These are phyloP conservation scores for Athalia circularis DNA, from an alignment of 2,888 invertebrate genomes.

Conservation along the genomic window DNA sequence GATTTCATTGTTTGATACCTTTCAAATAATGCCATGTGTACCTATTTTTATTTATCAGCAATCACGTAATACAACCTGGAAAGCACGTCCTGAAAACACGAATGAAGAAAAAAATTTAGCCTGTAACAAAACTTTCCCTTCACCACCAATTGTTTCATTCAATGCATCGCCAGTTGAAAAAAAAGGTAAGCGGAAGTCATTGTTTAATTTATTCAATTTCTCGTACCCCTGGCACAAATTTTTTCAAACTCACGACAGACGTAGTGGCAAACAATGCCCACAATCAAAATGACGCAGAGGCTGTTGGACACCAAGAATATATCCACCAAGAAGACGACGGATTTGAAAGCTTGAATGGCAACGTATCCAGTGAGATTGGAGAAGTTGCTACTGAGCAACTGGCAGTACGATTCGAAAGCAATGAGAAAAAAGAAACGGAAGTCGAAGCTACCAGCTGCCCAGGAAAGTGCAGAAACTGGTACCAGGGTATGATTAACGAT, in stretches of 20 bases:
- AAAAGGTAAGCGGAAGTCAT: no score
- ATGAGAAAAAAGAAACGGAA: constrained; percentile 5
- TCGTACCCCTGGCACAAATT: not conserved
- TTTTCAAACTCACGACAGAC: not conserved
- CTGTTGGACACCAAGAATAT: constrained; percentile 27
- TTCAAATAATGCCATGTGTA: not conserved
- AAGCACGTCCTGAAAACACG: not conserved
- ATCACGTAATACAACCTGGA: not conserved
- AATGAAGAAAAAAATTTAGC: not conserved
- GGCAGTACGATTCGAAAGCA: not conserved
- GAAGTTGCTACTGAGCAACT: constrained; percentile 67
- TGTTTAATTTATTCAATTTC: not conserved
- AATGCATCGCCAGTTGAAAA: no score
- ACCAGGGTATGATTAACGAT: constrained; percentile 3
- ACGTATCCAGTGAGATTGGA: constrained; percentile 84
- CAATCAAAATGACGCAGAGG: not conserved
- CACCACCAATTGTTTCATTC: no score
- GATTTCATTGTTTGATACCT: not conserved
- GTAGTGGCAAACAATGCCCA: not conserved
- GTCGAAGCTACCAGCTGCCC: not conserved
- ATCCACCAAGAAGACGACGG: constrained; percentile 83
- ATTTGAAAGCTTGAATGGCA: constrained; percentile 90
- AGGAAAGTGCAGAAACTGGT: constrained; percentile 25
- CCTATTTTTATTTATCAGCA: not conserved
- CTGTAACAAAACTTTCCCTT: not conserved